phyloP scores from a whole-genome alignment of 2,888 invertebrate genomes.

The Caenorhabditis drosophilae region DNA sequence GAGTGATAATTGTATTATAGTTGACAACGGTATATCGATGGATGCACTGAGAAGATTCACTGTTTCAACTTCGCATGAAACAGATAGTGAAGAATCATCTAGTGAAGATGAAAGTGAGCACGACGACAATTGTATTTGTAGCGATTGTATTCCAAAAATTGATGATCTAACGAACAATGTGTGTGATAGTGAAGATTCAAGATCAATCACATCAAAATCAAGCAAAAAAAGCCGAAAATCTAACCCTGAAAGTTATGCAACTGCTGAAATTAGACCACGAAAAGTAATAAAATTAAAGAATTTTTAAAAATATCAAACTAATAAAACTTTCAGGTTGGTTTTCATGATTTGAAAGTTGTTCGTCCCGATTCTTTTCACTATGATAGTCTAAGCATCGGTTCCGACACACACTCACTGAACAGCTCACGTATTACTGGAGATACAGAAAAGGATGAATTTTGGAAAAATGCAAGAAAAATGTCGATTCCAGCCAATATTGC shows the following conservation, averaged over 20 bases:
- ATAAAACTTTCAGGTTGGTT: constrained; percentile 12
- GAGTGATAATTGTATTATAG: constrained; percentile 2
- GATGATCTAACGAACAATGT: constrained; percentile 8
- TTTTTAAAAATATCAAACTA: neutral
- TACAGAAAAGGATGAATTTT: constrained; percentile 53
- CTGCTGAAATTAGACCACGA: neutral
- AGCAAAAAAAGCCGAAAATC: neutral
- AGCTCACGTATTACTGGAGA: constrained; percentile 44
- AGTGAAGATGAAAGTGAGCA: neutral
- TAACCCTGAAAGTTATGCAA: neutral
- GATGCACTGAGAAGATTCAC: constrained; percentile 46
- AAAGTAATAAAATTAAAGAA: neutral
- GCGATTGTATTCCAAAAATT: constrained; percentile 18
- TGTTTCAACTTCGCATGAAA: constrained; percentile 15
- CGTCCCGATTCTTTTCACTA: constrained; percentile 9
- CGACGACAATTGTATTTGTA: constrained; percentile 35
- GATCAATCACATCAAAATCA: neutral
- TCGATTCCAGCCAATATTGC: constrained; percentile 51
- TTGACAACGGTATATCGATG: constrained; percentile 18
- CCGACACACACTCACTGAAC: constrained; percentile 5
- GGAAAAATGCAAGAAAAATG: constrained; percentile 48
- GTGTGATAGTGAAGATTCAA: constrained; percentile 9
- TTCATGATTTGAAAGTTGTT: constrained; percentile 10
- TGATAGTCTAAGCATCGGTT: constrained; percentile 3
- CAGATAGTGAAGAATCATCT: neutral